These are phyloP conservation scores for Aporrectodea caliginosa DNA, from an alignment of 1,140 invertebrate species.

Conservation along the genomic window DNA sequence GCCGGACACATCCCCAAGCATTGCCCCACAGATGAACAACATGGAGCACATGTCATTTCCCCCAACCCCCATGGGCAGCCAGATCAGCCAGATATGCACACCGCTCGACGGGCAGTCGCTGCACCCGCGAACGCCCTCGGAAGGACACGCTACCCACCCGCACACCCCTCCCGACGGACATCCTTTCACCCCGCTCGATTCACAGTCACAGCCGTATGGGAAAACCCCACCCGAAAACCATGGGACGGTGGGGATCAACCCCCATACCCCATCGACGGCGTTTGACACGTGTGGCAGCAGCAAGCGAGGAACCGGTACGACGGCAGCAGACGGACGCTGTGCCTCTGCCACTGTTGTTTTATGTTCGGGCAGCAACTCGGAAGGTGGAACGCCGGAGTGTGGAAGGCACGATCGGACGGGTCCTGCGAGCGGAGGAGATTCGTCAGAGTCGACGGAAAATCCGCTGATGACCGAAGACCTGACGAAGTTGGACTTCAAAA, in stretches of 20 bases:
- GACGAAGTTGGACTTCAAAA: neutral
- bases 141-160: neutral
- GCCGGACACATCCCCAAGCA: neutral
- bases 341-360: too few species aligned
- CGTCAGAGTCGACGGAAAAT: neutral
- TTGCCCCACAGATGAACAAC: neutral
- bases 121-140: slow-evolving; percentile 19
- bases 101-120: slow-evolving; percentile 23
- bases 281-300: neutral
- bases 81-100: slow-evolving; percentile 24
- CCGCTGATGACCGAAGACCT: neutral
- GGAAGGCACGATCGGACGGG: neutral
- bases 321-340: too few species aligned
- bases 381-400: neutral
- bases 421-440: neutral
- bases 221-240: neutral
- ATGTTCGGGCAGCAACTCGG: neutral
- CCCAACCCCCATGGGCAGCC: slow-evolving; percentile 14
- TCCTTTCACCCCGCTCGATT: neutral
- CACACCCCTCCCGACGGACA: slow-evolving; percentile 21
- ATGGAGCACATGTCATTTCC: slow-evolving; percentile 19
- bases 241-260: neutral
- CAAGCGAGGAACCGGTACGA: neutral
- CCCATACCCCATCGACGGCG: neutral
- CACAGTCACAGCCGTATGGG: neutral